Evolutionary conservation across 2,888 invertebrate species (phyloP), one percentile per base, ranked within the genome.

Genomic region (Conistra vaccinii): DNA sequence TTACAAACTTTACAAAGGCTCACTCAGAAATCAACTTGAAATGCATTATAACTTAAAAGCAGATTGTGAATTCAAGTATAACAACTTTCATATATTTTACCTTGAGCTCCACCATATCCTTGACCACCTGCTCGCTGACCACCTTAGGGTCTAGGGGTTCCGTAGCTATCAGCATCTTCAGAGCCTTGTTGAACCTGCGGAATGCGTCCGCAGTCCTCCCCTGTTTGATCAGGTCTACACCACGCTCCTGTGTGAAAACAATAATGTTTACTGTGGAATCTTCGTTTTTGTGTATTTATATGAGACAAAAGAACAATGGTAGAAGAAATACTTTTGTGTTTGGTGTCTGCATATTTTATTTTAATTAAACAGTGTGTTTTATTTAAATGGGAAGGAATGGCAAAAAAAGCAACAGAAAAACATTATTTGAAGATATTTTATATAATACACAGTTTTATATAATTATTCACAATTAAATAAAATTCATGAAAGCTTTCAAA

Each of bases 181-280:
- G 96, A 2, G 98, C 97, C 91, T 97, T 97, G 80, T 97, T 97
- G 91, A 98, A 99, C 76, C 96, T 92, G n/a, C 94, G 89, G 87
- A 98, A 98, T 0, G 98, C 98, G 90, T 98, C 98, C 17, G 95
- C 90, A 69, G 96, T 94, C 69, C 97, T 97, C 80, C 97, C 97
- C 2, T 95, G 90, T 89, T 97, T 97, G 81, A 98, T 98, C 80
- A 98, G 95, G 48, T 96, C 91, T 0, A 98, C 97, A 5, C 97
- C 97, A 55, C 93, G 90, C 78, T 97, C 96, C 93, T 93, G 82
- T 3, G 87, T 78, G 14, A 23, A 68, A 17, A 63, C 48, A 48
- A 62, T 0, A 75, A 53, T 55, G 39, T 29, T 14, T 29, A n/a
- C 4, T 12, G 6, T 26, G 26, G 5, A 29, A 45, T 45, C 0